Base-by-base conservation (phyloP, 2,113 vertebrate genomes). In the Centropristis striata region DNA sequence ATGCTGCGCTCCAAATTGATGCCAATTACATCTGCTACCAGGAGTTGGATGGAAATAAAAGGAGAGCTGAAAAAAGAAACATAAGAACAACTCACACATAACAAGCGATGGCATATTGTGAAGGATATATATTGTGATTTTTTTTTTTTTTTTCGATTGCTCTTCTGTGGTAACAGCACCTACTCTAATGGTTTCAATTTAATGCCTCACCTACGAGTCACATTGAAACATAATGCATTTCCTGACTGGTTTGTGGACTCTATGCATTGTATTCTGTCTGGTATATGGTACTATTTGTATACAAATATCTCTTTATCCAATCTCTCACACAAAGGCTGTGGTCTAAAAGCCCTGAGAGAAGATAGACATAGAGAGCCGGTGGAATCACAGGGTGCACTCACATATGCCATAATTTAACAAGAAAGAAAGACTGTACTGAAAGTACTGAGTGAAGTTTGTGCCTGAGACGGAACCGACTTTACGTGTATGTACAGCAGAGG, bases 1-100 rank as follows among this genome's bases (percentile, higher is more conserved):
- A 25, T 53, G 27, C 64, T 47, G 65, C 42, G 5, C 23, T n/a
- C n/a, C 37, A 50, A 80, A 85, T 18, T 74, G 58, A 77, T 71
- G 68, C 25, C 71, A 82, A 60, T 88, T 80, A 70, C 51, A 23
- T 83, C 68, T 53, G 11, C 21, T 20, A 25, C 27, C 25, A 13
- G 28, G 44, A 57, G 32, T 60, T 32, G 32, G 32, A 39, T 16
- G 6, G 13, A 21, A 57, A 73, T 42, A 46, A 69, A 50, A 58
- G n/a, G 4, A 21, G 18, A 76, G 72, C 41, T 71, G 1, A 20
- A 75, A 32, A 46, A 32, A 14, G 8, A 63, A 25, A 25, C 10
- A 41, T 58, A 75, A 60, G 36, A n/a, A 59, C 7, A 75, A 23
- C 21, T 65, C 32, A 5, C 27, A 50, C 15, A 37, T 78, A 42